Percentiles rank a stretch among this genome's conserved stretches.
These are phyloP conservation scores for Neoascia interrupta DNA, from an alignment of 2,888 invertebrate genomes.

Conservation along the genomic window DNA sequence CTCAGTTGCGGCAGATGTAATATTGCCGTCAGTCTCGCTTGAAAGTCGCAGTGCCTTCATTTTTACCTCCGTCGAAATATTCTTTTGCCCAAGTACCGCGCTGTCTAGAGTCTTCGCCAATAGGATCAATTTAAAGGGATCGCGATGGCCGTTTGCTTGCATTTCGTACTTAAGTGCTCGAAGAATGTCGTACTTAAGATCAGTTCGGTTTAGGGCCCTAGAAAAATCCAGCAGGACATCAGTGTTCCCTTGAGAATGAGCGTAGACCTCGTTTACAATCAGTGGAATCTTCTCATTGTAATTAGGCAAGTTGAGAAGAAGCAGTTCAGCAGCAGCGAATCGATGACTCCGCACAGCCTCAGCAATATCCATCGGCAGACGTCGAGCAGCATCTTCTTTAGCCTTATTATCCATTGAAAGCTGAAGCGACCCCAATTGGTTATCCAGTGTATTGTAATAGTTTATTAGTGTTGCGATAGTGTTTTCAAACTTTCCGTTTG, in stretches of 20 bases:
- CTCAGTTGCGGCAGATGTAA: background rate
- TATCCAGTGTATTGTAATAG: slow-evolving; percentile 2
- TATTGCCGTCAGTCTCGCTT: background rate
- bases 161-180: slow-evolving; percentile 19
- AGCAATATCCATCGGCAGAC: background rate
- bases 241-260: background rate
- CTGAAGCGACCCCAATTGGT: background rate
- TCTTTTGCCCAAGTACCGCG: background rate
- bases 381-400: background rate
- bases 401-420: background rate
- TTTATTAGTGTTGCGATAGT: background rate
- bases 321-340: background rate
- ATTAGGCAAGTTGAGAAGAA: background rate
- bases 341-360: slow-evolving; percentile 4
- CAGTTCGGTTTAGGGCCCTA: background rate
- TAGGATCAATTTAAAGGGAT: slow-evolving; percentile 19
- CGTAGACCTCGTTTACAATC: slow-evolving; percentile 15
- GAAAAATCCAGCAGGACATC: slow-evolving; percentile 10
- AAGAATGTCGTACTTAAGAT: background rate
- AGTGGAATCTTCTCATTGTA: background rate
- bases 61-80: background rate
- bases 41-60: background rate
- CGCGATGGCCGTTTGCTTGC: slow-evolving; percentile 5
- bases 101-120: background rate
- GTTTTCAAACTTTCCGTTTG: background rate